These are phyloP conservation scores for Platorchestia sp. DNA, from an alignment of 1,140 invertebrate genomes.

Conservation along the genomic window DNA sequence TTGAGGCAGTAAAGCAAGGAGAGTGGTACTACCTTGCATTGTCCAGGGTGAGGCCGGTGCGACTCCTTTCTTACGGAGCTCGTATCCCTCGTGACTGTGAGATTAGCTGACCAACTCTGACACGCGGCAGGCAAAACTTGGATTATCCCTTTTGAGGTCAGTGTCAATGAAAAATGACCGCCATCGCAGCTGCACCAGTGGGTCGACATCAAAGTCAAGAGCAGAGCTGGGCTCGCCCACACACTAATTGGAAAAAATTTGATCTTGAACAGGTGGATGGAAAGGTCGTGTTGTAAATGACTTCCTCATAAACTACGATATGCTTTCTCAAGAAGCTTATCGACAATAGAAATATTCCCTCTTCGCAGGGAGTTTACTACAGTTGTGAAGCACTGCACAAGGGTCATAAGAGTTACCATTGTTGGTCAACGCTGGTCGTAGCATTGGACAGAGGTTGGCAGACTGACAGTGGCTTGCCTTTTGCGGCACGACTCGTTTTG, in stretches of 20 bases:
- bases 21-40: not conserved
- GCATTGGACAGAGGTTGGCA: not conserved
- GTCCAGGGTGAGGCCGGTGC: not conserved
- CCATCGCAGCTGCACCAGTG: conserved; percentile 5
- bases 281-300: not conserved
- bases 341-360: not conserved
- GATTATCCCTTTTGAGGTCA: conserved; percentile 47
- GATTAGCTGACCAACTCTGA: conserved; percentile 29
- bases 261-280: not conserved
- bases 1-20: not conserved
- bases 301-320: not conserved
- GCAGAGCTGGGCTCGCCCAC: conserved; percentile 17
- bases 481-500: not conserved
- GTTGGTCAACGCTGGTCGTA: not conserved
- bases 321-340: not conserved
- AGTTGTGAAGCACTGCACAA: not conserved
- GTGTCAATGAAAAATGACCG: conserved; percentile 38
- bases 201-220: conserved; percentile 22
- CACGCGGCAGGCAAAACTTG: conserved; percentile 23
- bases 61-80: not conserved
- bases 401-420: not conserved
- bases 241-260: conserved; percentile 23
- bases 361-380: not conserved
- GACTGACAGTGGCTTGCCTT: not conserved
- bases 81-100: not conserved